phyloP scores from a whole-genome alignment of 2,888 invertebrate genomes.

The Synergus laeviventris region DNA sequence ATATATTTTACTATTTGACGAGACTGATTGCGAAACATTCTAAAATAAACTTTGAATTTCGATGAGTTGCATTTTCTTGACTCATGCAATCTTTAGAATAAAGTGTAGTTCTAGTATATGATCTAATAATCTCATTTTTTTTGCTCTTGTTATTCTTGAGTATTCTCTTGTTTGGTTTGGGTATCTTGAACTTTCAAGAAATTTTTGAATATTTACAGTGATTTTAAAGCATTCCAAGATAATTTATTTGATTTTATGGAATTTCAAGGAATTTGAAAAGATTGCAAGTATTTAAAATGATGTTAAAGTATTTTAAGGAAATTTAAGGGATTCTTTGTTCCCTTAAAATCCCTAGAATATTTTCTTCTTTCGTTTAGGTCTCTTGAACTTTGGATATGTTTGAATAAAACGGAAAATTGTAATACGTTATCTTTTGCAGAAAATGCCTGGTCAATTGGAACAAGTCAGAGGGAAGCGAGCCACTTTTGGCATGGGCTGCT shows the following conservation, averaged over 20 bases:
- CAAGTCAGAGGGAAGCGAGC: slow-evolving; percentile 85
- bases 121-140: neutral
- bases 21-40: neutral
- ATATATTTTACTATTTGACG: neutral
- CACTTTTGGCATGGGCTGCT: slow-evolving; percentile 95
- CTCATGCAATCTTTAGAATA: neutral
- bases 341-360: neutral
- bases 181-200: neutral
- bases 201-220: too few relatives aligned
- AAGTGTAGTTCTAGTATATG: too few relatives aligned
- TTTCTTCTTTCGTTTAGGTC: neutral
- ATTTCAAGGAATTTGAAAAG: too few relatives aligned
- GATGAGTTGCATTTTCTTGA: neutral
- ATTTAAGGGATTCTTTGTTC: too few relatives aligned
- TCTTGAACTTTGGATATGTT: neutral
- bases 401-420: neutral
- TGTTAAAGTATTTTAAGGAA: too few relatives aligned
- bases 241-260: too few relatives aligned
- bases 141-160: neutral
- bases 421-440: slow-evolving; percentile 42
- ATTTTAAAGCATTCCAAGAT: too few relatives aligned
- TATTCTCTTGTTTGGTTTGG: neutral
- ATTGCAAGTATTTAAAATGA: too few relatives aligned
- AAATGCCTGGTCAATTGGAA: slow-evolving; percentile 79
- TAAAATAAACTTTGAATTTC: neutral